Evolutionary conservation across 2,888 invertebrate genomes (phyloP), one percentile per base, ranked within the genome.

Genomic region (Pyrochroa serraticornis): DNA sequence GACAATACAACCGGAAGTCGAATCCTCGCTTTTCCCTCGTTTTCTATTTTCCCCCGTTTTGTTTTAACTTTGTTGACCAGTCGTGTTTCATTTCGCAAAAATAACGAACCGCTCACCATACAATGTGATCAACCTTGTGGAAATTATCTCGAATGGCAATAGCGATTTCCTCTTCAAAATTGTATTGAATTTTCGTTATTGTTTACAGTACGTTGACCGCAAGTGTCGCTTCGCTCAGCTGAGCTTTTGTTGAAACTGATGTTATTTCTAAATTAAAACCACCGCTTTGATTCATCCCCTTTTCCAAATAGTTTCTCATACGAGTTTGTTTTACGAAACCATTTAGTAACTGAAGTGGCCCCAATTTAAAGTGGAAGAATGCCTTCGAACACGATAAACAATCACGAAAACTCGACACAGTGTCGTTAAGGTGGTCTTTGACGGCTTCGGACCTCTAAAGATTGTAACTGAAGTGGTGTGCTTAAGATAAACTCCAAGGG

Each of bases 401-500:
- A 59, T 59, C 51, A 22, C 41, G 13, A 42, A 37, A 52, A 54
- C 47, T 50, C 46, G 46, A 37, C 39, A 38, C 62, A 50, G 62
- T 62, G 63, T 62, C 66, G 64, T 65, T 64, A 60, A 65, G 70
- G 68, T 70, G 66, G 68, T 67, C 68, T 64, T 64, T 67, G 62
- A 62, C 63, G 60, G 62, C 60, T 50, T 48, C 48, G 36, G 58
- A 61, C 55, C 48, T 53, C 46, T 49, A 61, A 64, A 57, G 59
- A 58, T 64, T 62, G 57, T 51, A 51, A 56, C 65, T 64, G 62
- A 64, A 71, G 69, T 67, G 68, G 54, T 60, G 61, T 67, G 70
- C 71, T 73, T 69, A 67, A 75, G 74, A 75, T 75, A 74, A 66
- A 56, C 63, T 57, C 45, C 45, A 42, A 63, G 65, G 62, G 64